Evolutionary conservation across 2,797 vertebrate species (phyloP).

Genomic region (Poecilia gillii): DNA sequence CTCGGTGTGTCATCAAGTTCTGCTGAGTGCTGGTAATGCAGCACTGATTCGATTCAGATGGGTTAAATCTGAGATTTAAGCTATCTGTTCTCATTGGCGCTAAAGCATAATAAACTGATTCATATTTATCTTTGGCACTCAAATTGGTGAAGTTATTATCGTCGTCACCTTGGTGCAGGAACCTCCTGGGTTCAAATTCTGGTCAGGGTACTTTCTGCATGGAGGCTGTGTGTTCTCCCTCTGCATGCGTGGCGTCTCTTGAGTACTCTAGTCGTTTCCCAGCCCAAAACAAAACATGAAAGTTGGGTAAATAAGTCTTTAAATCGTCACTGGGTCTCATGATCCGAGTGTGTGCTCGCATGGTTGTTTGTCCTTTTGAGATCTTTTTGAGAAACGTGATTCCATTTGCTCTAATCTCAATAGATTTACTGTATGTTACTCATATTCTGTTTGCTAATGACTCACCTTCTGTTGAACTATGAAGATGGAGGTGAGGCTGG

Average conservation of each 20-base stretch:
- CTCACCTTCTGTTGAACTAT: slow-evolving; percentile 57
- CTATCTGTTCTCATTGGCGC: background rate
- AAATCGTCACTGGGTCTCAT: background rate
- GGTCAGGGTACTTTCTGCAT: background rate
- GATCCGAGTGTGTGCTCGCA: background rate
- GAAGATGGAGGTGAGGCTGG: slow-evolving; percentile 52
- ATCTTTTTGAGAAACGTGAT: background rate
- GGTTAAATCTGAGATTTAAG: background rate
- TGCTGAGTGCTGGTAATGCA: background rate
- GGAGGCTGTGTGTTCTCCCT: background rate
- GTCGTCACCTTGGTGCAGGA: background rate
- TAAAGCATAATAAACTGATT: background rate
- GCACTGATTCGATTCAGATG: background rate
- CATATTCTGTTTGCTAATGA: slow-evolving; percentile 62
- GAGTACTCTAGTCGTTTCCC: background rate
- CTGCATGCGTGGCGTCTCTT: background rate
- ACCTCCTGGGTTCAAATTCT: background rate
- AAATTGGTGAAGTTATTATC: background rate
- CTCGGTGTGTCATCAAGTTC: background rate
- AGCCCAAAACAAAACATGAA: background rate
- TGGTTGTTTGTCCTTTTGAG: background rate
- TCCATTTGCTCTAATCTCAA: slow-evolving; percentile 49
- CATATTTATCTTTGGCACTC: background rate
- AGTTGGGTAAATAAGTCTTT: background rate
- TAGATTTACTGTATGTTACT: slow-evolving; percentile 54